Conservation (phyloP, 2,888 invertebrate species). For the Endotricha flammealis region DNA sequence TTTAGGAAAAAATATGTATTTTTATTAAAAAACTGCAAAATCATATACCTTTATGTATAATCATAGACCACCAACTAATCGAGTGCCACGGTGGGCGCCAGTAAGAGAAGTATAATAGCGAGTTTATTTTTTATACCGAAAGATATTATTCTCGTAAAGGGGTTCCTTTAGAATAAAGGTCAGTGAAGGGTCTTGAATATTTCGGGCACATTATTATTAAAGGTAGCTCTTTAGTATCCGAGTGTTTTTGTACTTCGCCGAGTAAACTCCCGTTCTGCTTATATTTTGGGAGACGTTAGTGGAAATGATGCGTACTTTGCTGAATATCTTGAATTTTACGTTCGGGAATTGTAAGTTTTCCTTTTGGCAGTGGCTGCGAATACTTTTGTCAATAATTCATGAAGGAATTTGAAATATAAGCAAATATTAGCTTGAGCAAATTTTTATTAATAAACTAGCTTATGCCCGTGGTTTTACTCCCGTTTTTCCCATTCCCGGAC, state of each 20-base stretch:
- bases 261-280: not conserved
- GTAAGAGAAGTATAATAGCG: not conserved
- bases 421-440: no score
- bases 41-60: no score
- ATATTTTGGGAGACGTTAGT: not conserved
- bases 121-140: slow-evolving; percentile 2
- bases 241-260: slow-evolving; percentile 1
- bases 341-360: no score
- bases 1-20: no score
- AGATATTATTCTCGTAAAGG: not conserved
- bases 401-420: no score
- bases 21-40: no score
- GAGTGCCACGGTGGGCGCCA: not conserved
- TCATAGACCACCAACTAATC: no score
- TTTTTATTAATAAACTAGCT: no score
- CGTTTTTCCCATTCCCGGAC: no score
- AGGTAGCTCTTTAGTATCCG: not conserved
- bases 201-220: slow-evolving; percentile 1
- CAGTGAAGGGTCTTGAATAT: slow-evolving; percentile 1
- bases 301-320: not conserved
- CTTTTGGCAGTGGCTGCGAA: no score
- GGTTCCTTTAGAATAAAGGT: slow-evolving; percentile 3
- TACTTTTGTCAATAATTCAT: no score
- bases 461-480: no score
- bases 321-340: not conserved